Base-by-base conservation (phyloP, 2,797 vertebrate species). In the Paratrypauchen microcephalus region DNA sequence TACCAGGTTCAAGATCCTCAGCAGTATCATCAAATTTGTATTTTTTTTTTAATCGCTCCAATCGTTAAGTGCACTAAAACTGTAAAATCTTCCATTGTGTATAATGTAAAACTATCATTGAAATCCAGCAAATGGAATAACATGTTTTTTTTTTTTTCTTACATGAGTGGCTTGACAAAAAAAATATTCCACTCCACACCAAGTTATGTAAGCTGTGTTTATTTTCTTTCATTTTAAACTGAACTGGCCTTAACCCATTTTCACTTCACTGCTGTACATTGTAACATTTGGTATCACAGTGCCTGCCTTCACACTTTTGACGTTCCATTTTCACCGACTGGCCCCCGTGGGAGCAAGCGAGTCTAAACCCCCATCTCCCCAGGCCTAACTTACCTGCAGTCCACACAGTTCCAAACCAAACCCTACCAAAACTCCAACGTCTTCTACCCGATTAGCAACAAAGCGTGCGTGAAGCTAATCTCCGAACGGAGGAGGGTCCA, bases 401-500 rank as follows among this genome's bases (percentile, higher is more conserved):
- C 61, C 24, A 68, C n/a, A 72, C 69, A 55, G 65, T 71, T 75
- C 63, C 47, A 54, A 36, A 36, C 32, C 32, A 9, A 30, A 68
- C 41, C 28, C 11, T 48, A 30, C 57, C 67, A 76, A 79, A 83
- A 69, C 52, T 73, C 73, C 88, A 89, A 89, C 83, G 85, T 76
- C 76, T 84, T 89, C 83, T 74, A 79, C 78, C 81, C 80, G 83
- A 89, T 90, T 88, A 89, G 80, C 76, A 83, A 86, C 77, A 82
- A 78, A 54, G 36, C 65, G 74, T 83, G 86, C 82, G 75, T 80
- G 85, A 85, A 88, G 82, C 73, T 88, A 90, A 91, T 89, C 88
- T 85, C 80, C 68, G 24, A 69, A 79, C 69, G 73, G 83, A 88
- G 80, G 82, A 88, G 80, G 85, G 74, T 85, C 87, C 79, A 62